Base-by-base conservation (phyloP, 2,113 vertebrate species). In the Ascaphus truei region DNA sequence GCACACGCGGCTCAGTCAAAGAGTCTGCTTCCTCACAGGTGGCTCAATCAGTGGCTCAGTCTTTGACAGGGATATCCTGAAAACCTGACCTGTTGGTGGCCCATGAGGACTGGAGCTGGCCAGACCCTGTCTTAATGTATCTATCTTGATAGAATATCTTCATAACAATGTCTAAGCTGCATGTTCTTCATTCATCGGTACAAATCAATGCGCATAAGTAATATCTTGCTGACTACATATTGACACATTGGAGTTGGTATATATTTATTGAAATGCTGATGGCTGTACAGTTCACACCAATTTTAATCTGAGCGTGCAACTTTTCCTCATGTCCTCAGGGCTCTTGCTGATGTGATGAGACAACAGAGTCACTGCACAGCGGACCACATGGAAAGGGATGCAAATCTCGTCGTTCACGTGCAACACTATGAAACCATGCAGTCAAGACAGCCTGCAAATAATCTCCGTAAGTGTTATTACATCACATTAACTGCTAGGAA, bases 371-470 rank as follows among this genome's bases (percentile, higher is more conserved):
- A 93, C 69, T 92, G 93, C 82, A 93, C 93, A 76, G 88, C 91
- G 62, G 95, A 97, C 79, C 95, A 92, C 47, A 93, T 90, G 84
- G 94, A 98, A 51, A 92, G 93, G 79, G 95, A 98, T 81, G 92
- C 96, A 78, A 92, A 93, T 80, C 93, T 98, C 0, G 95, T 95
- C 36, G 95, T 96, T 81, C 94, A 98, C 0, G 92, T 92, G 68
- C 95, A 98, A 71, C 95, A 95, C 76, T 98, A 90, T 61, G 95
- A 96, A 75, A 96, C 92, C 83, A 90, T 96, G 82, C 91, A 95
- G 27, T 85, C 93, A 0, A 89, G 93, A 80, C 73, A 91, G 48
- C 84, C 93, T 72, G 84, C 93, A 65, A 94, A 94, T 66, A 98
- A 95, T 78, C 83, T 98, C 52, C 95, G 96, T 99, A 86, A 98